These are phyloP conservation scores for Diglossa cyanea DNA, from an alignment of 2,797 vertebrate species.

Conservation along the genomic window DNA sequence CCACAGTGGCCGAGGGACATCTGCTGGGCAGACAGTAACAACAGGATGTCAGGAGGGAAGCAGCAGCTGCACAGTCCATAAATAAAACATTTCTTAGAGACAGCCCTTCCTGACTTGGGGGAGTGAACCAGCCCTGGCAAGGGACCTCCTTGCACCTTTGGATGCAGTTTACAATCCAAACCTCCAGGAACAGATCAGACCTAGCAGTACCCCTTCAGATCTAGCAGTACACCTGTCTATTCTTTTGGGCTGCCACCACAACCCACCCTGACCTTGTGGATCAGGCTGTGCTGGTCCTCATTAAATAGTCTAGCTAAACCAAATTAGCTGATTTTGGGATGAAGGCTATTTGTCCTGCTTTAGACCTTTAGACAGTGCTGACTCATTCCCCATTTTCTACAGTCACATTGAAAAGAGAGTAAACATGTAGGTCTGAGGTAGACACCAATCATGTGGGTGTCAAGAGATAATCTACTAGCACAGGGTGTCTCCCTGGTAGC, in stretches of 20 bases:
- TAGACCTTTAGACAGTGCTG: not conserved
- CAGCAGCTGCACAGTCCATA: not conserved
- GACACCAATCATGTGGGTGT: not conserved
- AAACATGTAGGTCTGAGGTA: not conserved
- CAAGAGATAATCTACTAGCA: not conserved
- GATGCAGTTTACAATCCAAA: not conserved
- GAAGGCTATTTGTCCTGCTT: not conserved
- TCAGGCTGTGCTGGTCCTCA: not conserved
- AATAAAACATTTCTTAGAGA: not conserved
- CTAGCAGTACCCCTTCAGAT: not conserved
- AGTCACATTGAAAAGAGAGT: not conserved
- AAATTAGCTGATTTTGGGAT: not conserved
- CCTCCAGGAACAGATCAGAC: not conserved
- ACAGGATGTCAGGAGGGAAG: not conserved
- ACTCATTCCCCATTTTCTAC: not conserved
- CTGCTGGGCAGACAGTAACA: not conserved
- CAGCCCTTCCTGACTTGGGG: not conserved
- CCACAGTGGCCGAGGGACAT: not conserved
- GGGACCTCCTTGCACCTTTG: rapidly evolving
- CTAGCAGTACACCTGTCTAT: not conserved
- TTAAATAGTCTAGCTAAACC: not conserved
- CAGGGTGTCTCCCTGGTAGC: not conserved
- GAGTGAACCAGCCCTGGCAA: not conserved
- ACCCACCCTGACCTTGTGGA: not conserved
- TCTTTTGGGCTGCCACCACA: rapidly evolving